Evolutionary conservation across 2,113 vertebrate species (phyloP).

Genomic region (Larimichthys crocea): DNA sequence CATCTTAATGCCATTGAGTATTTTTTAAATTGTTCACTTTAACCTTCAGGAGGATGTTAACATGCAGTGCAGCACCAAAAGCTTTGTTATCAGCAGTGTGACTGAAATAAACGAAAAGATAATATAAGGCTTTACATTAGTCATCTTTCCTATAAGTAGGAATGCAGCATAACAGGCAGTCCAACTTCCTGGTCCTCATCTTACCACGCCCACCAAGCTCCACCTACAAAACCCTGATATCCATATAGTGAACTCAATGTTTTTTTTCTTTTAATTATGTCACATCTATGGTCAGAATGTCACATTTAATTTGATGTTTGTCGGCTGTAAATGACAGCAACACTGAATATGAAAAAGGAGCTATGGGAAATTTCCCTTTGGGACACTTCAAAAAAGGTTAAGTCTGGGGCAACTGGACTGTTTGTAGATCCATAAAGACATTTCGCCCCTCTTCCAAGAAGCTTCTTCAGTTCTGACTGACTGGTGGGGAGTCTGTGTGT

Average conservation of each 20-base stretch:
- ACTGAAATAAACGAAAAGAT: neutral
- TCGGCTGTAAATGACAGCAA: neutral
- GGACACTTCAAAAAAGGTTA: neutral
- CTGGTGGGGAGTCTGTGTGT: too few relatives aligned
- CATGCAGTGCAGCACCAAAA: neutral
- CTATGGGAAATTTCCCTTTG: neutral
- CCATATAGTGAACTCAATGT: too few relatives aligned
- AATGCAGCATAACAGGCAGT: neutral
- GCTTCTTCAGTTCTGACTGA: too few relatives aligned
- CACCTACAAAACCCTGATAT: neutral
- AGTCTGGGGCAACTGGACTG: too few relatives aligned
- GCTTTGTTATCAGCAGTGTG: neutral
- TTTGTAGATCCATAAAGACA: too few relatives aligned
- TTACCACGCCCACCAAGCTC: neutral
- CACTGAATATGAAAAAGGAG: too few relatives aligned
- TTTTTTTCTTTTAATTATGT: neutral
- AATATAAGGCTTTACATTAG: rapidly evolving
- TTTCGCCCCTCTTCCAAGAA: too few relatives aligned
- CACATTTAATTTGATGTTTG: neutral
- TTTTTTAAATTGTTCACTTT: too few relatives aligned
- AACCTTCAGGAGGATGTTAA: neutral
- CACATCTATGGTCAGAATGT: neutral
- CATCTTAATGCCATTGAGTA: neutral
- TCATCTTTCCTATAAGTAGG: neutral
- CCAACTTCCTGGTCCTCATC: neutral